Percentiles rank a stretch among this genome's conserved stretches.
Evolutionary conservation across 2,797 vertebrate genomes (phyloP).

Genomic region (Lagodon rhomboides): DNA sequence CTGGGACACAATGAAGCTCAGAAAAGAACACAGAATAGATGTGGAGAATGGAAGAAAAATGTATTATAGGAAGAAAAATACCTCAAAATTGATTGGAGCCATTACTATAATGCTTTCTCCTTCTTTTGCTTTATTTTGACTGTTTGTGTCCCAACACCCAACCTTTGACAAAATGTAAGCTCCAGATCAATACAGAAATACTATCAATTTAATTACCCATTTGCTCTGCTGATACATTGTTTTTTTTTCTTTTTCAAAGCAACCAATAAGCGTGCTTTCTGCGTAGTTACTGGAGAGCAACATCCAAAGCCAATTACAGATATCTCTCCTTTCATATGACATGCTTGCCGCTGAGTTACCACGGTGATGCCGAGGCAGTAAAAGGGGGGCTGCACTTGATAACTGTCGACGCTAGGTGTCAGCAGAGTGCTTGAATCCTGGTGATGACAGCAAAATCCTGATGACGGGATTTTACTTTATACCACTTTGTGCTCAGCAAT

Average conservation of each 20-base stretch:
- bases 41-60: background rate
- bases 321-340: no score
- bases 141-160: conserved; percentile 38
- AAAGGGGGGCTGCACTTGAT: no score
- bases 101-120: background rate
- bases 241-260: conserved; percentile 34
- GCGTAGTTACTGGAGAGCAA: conserved; percentile 41
- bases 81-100: conserved; percentile 23
- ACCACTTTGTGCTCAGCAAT: no score
- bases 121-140: background rate
- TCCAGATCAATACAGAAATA: conserved; percentile 81
- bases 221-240: conserved; percentile 62
- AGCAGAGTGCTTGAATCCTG: no score
- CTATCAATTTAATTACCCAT: conserved; percentile 76
- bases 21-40: background rate
- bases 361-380: no score
- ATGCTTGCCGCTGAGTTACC: no score
- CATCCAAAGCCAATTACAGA: conserved; percentile 44
- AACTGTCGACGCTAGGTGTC: no score
- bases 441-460: no score
- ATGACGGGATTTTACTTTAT: no score
- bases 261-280: conserved; percentile 57
- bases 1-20: background rate
- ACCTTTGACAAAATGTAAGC: conserved; percentile 72
- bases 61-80: background rate